Conservation (phyloP, 2,888 invertebrate species). For the Camponotus fellah region DNA sequence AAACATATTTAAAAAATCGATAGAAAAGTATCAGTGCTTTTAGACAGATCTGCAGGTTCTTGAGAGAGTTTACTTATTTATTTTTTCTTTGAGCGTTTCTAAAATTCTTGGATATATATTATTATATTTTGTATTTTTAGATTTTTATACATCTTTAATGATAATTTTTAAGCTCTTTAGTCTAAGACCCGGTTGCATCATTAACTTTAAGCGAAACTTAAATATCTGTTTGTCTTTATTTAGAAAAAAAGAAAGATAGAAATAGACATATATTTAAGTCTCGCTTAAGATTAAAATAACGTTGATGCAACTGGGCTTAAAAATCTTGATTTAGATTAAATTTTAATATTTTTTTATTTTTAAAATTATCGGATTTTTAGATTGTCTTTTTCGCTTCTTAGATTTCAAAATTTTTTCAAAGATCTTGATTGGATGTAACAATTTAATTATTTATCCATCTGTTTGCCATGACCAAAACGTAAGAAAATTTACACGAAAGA, state of each 20-base stretch:
- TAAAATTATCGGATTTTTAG: not conserved
- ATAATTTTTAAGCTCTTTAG: not conserved
- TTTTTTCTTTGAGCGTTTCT: not conserved
- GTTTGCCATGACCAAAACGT: not conserved
- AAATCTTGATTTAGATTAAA: not conserved
- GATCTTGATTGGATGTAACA: not conserved
- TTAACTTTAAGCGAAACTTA: too few species aligned
- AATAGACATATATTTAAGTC: too few species aligned
- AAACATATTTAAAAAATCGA: not conserved
- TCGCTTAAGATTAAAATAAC: too few species aligned
- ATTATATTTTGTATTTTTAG: not conserved
- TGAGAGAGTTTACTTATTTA: not conserved
- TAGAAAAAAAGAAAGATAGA: too few species aligned
- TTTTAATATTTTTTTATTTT: constrained; percentile 8
- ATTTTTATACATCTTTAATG: not conserved
- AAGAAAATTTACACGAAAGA: not conserved
- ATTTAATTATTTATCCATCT: not conserved
- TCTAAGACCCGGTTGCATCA: too few species aligned
- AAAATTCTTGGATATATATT: not conserved
- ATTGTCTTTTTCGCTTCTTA: not conserved
- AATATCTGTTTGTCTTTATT: too few species aligned
- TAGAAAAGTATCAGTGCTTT: not conserved
- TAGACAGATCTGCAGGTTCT: not conserved
- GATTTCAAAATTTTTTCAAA: not conserved
- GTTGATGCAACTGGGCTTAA: too few species aligned